Base-by-base conservation (phyloP, 2,113 vertebrate species). In the Holacanthus passer region DNA sequence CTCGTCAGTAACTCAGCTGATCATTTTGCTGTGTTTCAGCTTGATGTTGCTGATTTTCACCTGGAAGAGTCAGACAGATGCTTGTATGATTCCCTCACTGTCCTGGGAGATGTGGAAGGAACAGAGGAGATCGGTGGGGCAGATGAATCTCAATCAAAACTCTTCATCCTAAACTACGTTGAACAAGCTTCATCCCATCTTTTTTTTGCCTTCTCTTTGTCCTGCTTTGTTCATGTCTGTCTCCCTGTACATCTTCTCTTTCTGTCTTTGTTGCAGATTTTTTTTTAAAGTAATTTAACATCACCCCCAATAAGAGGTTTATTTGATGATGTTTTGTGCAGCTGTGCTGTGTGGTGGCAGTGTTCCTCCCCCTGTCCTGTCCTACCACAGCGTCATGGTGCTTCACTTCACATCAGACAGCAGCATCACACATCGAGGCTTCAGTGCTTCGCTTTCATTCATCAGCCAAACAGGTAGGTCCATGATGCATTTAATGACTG, bases 31-130 rank as follows among this genome's bases (percentile, higher is more conserved):
- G 13, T 39, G 31, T 45, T 78, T 7, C 92, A 97, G 96, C 92
- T 98, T 11, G 93, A 93, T 13, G 96, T 97, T 88, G 84, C 94
- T 27, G 94, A 91, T 48, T 95, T 97, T 86, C 90, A 96, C 76
- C 48, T 96, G 87, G 96, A 98, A 84, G 94, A 96, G 53, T 96
- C 92, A 0, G 92, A 96, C 79, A 87, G 90, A 43, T 97, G 97
- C 56, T 83, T 83, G 69, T 97, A 93, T 0, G 96, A 97, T 79
- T 94, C 94, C 0, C 87, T 97, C 77, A 78, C 73, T 2, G 88
- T 96, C 27, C 92, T 96, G 73, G 90, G 93, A 63, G 95, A 97
- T 29, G 72, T 95, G 22, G 89, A 90, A 45, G 93, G 86, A 79
- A 91, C 85, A 24, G 87, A 96, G 4, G 90, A 95, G 90, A 95